Base-by-base conservation (phyloP, 2,888 invertebrate genomes). In the Agonopterix heracliana region DNA sequence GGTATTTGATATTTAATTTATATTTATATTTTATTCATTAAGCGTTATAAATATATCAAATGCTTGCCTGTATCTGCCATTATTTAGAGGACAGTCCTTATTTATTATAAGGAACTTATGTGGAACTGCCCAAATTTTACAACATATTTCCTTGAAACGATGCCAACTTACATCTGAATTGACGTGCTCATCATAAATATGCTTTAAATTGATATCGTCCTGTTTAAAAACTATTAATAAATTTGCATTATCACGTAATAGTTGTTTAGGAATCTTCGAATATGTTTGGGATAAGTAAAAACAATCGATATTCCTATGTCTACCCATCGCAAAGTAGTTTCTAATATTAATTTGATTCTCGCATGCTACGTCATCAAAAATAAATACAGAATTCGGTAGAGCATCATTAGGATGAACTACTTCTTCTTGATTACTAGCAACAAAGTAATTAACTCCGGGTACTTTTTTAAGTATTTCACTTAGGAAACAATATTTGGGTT, bases 81-180 rank as follows among this genome's bases (percentile, higher is more conserved):
- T n/a, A n/a, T n/a, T n/a, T n/a, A n/a, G n/a, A n/a, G n/a, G n/a
- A n/a, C n/a, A 44, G 50, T 62, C 62, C 54, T 60, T 61, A 50
- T 54, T 56, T 34, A 60, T 59, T 13, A 57, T 44, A n/a, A 62
- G 43, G 47, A 52, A 60, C 41, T 26, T 47, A 44, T 49, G 45
- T 8, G 12, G 44, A 1, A 52, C 36, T 12, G 48, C 46, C 56
- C 59, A 60, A 40, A 56, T 47, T 4, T 26, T 36, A 8, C 43
- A 34, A 50, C 55, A 59, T 9, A 61, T 41, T 10, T 51, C 12
- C 52, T 56, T 55, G 44, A 67, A 66, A 43, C 56, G 35, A 1
- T 1, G 0, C 56, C 56, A 68, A 1, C 17, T 26, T 45, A 67
- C 57, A 51, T 66, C 64, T 17, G 58, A 14, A 49, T 49, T 54